Evolutionary conservation across 2,113 vertebrate genomes (phyloP).

Genomic region (Meles meles): DNA sequence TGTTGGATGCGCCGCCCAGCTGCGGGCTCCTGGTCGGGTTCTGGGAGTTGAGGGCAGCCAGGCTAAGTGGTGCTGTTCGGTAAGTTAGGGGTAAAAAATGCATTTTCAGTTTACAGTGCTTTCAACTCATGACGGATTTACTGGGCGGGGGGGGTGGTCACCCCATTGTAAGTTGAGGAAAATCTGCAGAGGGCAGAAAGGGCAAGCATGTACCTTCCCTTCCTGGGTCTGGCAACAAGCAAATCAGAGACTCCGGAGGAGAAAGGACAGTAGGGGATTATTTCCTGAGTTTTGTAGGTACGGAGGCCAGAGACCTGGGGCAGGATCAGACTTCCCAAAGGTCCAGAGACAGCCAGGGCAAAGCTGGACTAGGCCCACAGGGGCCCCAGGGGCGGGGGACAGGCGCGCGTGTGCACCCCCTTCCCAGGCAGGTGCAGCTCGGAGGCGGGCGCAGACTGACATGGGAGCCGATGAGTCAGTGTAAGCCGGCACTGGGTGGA

Average conservation of each 20-base stretch:
- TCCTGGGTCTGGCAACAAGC: too few relatives aligned
- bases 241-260: accelerated
- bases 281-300: not conserved
- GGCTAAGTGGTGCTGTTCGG: not conserved
- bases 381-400: accelerated
- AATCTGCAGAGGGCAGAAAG: not conserved
- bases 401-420: not conserved
- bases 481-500: not conserved
- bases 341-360: not conserved
- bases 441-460: not conserved
- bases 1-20: not conserved
- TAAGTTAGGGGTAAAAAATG: not conserved
- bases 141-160: not conserved
- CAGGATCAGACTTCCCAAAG: not conserved
- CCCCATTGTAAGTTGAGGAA: not conserved
- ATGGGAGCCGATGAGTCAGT: not conserved
- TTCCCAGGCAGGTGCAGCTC: accelerated
- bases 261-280: accelerated
- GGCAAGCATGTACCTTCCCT: not conserved
- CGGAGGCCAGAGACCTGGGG: not conserved
- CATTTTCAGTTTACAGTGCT: not conserved
- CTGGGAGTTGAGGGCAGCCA: not conserved
- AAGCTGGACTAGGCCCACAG: not conserved
- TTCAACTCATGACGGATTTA: not conserved
- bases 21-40: not conserved